Conservation (phyloP, 2,888 invertebrate species). For the Amphimallon solstitiale region DNA sequence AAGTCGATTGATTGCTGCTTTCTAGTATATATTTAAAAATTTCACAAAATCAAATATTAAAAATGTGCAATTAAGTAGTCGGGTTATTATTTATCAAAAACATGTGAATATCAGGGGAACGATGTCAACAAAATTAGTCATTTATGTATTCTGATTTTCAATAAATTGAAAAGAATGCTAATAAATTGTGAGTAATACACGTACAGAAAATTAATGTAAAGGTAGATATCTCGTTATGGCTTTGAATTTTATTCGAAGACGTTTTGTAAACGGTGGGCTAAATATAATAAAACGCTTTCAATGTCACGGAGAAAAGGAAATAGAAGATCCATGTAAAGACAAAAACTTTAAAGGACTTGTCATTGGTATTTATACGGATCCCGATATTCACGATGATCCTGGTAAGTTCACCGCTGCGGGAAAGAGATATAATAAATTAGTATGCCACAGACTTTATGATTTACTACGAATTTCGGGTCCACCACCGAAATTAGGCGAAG, state of each 20-base stretch:
- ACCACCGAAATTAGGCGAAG: conserved; percentile 67
- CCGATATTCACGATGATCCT: conserved; percentile 65
- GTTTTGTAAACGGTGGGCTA: conserved; percentile 18
- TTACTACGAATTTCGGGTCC: conserved; percentile 61
- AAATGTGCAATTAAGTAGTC: conserved; percentile 17
- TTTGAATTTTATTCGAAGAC: conserved; percentile 29
- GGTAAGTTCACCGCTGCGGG: conserved; percentile 72
- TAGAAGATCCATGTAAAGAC: conserved; percentile 52
- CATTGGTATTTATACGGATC: conserved; percentile 71
- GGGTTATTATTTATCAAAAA: conserved; percentile 31
- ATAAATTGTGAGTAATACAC: conserved; percentile 37
- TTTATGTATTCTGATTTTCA: conserved; percentile 28
- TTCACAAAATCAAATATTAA: conserved; percentile 7
- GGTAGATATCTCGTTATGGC: conserved; percentile 29
- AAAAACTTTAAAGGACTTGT: conserved; percentile 66
- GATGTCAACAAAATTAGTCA: conserved; percentile 33
- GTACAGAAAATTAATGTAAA: conserved; percentile 24
- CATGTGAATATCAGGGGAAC: conserved; percentile 31
- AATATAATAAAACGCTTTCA: conserved; percentile 36
- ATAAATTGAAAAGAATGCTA: conserved; percentile 32
- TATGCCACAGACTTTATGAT: conserved; percentile 68
- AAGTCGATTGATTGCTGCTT: no score
- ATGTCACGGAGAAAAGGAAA: conserved; percentile 21
- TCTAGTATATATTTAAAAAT: neutral
- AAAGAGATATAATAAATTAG: conserved; percentile 68